These are phyloP conservation scores for Eucidaris tribuloides DNA, from an alignment of 35 echinoderm and acorn worm genomes.

Conservation along the genomic window DNA sequence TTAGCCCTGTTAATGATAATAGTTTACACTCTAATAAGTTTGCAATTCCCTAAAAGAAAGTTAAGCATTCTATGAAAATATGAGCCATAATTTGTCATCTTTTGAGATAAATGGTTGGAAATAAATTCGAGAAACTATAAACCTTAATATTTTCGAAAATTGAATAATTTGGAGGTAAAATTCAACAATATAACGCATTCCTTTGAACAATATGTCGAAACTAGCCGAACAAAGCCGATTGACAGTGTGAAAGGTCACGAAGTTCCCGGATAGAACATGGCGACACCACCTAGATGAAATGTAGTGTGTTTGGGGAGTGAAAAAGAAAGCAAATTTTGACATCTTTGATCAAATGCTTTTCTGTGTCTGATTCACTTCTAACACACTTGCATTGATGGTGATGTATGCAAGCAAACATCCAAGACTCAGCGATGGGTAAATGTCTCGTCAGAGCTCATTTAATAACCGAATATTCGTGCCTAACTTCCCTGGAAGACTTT, in stretches of 20 bases:
- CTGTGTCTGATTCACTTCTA: constrained; percentile 61
- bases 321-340: constrained; percentile 33
- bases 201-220: neutral
- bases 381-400: constrained; percentile 99
- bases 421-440: constrained; percentile 99
- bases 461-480: too few species aligned
- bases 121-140: too few species aligned
- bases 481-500: too few species aligned
- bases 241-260: constrained; percentile 1
- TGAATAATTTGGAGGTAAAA: too few species aligned
- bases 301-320: constrained; percentile 60
- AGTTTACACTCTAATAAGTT: too few species aligned
- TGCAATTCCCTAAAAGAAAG: too few species aligned
- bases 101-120: too few species aligned
- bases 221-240: neutral
- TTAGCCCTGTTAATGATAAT: too few species aligned
- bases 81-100: too few species aligned
- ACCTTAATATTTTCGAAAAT: too few species aligned
- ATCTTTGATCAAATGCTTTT: constrained; percentile 40
- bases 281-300: constrained; percentile 71
- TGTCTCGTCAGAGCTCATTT: neutral
- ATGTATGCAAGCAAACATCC: constrained; percentile 99
- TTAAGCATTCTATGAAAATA: too few species aligned
- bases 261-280: constrained; percentile 81
- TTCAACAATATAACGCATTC: too few species aligned